Evolutionary conservation across 1,140 invertebrate species (phyloP).

Genomic region (Caenorhabditis tropicalis): DNA sequence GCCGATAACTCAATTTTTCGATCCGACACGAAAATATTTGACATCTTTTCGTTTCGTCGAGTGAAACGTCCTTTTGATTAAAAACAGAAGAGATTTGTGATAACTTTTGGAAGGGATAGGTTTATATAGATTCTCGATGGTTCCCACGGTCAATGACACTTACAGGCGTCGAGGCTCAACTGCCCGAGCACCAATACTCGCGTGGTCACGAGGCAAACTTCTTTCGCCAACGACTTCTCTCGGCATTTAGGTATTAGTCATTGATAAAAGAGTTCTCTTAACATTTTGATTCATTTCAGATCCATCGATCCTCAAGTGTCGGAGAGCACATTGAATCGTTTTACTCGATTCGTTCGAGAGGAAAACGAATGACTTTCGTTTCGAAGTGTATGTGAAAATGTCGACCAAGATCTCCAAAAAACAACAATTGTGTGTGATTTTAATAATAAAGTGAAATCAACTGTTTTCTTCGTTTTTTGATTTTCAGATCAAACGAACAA

Average conservation of each 20-base stretch:
- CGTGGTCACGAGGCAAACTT: slow-evolving; percentile 28
- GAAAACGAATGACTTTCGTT: not conserved
- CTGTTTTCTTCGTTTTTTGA: not conserved
- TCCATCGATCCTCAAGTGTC: slow-evolving; percentile 14
- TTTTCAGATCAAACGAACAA: too few relatives aligned
- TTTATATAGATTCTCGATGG: not conserved
- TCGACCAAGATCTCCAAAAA: not conserved
- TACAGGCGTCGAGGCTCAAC: slow-evolving; percentile 27
- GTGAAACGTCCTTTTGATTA: not conserved
- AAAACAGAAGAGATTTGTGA: not conserved
- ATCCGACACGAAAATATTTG: slow-evolving; percentile 41
- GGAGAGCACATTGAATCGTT: slow-evolving; percentile 21
- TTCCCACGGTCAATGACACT: slow-evolving; percentile 4
- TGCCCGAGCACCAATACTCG: slow-evolving; percentile 42
- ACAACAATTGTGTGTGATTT: not conserved
- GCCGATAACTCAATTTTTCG: slow-evolving; percentile 30
- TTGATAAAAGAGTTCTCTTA: not conserved
- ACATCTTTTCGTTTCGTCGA: not conserved
- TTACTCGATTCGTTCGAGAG: not conserved
- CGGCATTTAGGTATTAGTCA: not conserved
- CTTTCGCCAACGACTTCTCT: slow-evolving; percentile 28
- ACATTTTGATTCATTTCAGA: not conserved
- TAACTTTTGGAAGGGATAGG: not conserved
- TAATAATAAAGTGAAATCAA: not conserved
- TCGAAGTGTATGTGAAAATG: not conserved